Base-by-base conservation (phyloP, 2,797 vertebrate genomes). In the Micropoecilia bifurca region DNA sequence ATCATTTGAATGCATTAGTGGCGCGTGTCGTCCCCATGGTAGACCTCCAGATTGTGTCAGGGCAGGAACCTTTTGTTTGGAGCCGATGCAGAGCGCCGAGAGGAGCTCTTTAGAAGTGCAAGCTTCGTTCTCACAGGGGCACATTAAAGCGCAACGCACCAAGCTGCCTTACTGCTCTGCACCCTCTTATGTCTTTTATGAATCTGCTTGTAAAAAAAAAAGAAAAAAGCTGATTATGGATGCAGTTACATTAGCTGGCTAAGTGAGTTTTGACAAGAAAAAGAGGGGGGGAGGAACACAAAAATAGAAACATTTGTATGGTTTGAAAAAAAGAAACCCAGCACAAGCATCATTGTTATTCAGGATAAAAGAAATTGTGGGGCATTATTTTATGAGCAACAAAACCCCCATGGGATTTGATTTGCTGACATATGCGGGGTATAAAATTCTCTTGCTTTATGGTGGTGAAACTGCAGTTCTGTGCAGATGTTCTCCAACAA, bases 1-100 rank as follows among this genome's bases (percentile, higher is more conserved):
- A 75, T 91, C 81, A 88, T 94, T 95, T 93, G 90, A 92, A 93
- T 94, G 94, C 93, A 93, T 95, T 93, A 94, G 85, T 74, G 1
- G 83, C 73, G 75, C 72, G 83, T 85, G 89, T 91, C 90, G 85
- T 92, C 93, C 90, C 89, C 80, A 79, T 87, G 91, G 91, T 90
- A 68, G 90, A 86, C 88, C 87, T 82, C 47, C 85, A 82, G 80
- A 78, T 83, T 79, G 86, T 71, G 78, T 88, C 83, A 50, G 91
- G 85, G 83, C 87, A 79, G 87, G 83, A 85, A 88, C 87, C 92
- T 90, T 92, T 94, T 91, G 83, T 92, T 86, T 81, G 86, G 84
- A 25, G 79, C 80, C 50, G 66, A 79, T 33, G 79, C 77, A 7
- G 69, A 79, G 83, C 46, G 45, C 83, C 85, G 85, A 90, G 87